These are phyloP conservation scores for Eupithecia subumbrata DNA, from an alignment of 2,888 invertebrate species.

Conservation along the genomic window DNA sequence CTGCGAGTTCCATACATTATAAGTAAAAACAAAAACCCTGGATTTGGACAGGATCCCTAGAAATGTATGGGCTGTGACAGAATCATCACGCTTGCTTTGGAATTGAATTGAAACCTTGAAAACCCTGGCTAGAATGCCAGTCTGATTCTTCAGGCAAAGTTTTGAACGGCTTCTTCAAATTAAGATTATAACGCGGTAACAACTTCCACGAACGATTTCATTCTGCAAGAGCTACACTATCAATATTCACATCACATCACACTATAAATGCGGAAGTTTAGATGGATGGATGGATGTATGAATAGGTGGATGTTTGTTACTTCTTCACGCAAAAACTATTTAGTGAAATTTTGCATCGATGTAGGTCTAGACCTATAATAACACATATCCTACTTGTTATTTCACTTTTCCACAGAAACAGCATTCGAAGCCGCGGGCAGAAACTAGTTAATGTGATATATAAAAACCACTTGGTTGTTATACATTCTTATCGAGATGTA, in stretches of 20 bases:
- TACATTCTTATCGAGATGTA: slow-evolving; percentile 13
- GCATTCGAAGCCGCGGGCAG: too few relatives aligned
- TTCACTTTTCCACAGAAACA: too few relatives aligned
- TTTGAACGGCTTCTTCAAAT: background rate
- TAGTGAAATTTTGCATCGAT: too few relatives aligned
- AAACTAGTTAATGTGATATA: background rate
- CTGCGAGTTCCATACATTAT: background rate
- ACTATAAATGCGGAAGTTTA: too few relatives aligned
- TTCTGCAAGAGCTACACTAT: background rate
- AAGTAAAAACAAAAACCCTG: background rate
- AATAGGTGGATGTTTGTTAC: too few relatives aligned
- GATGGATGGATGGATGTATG: too few relatives aligned
- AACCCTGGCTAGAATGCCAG: background rate
- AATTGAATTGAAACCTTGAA: background rate
- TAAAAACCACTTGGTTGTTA: background rate
- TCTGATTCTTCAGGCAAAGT: background rate
- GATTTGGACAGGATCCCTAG: too few relatives aligned
- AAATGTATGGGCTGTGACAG: background rate
- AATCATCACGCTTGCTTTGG: background rate
- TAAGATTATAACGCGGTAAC: background rate
- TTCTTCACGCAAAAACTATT: too few relatives aligned
- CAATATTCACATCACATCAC: too few relatives aligned
- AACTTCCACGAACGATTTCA: background rate
- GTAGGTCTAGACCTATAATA: too few relatives aligned
- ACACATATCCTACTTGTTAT: too few relatives aligned